Evolutionary conservation across 2,113 vertebrate genomes (phyloP).

Genomic region (Eira barbara): DNA sequence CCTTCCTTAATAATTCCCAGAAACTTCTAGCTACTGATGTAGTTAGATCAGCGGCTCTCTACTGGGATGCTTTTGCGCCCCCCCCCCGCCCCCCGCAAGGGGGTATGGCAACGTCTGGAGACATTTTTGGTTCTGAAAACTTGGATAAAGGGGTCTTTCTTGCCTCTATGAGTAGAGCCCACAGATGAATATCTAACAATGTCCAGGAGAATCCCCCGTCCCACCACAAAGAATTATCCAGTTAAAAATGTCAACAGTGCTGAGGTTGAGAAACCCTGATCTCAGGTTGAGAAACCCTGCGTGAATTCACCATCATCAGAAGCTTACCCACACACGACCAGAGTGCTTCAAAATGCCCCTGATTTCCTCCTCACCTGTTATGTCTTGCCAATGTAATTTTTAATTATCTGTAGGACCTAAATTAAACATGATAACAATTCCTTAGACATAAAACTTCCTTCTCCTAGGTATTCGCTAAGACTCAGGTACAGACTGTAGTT

Average conservation of each 20-base stretch:
- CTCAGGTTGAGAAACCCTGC: not conserved
- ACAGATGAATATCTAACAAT: not conserved
- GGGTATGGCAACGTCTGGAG: not conserved
- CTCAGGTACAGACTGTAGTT: not conserved
- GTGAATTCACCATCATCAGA: not conserved
- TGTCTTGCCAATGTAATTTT: not conserved
- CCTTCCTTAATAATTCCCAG: not conserved
- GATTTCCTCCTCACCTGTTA: not conserved
- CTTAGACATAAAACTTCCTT: constrained; percentile 8
- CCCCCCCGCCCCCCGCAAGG: not conserved
- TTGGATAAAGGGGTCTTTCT: not conserved
- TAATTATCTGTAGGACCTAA: not conserved
- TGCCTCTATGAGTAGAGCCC: not conserved
- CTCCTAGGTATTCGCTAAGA: not conserved
- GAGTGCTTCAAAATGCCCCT: not conserved
- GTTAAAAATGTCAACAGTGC: not conserved
- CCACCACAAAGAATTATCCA: not conserved
- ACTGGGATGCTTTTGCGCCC: not conserved
- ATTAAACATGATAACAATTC: not conserved
- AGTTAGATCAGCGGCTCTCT: not conserved
- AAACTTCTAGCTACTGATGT: not conserved
- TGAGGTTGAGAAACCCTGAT: not conserved
- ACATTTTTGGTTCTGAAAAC: not conserved
- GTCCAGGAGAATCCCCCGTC: not conserved
- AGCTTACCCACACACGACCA: fast-evolving